phyloP scores from a whole-genome alignment of 2,888 invertebrate species.

The Drosophila vallismaia region DNA sequence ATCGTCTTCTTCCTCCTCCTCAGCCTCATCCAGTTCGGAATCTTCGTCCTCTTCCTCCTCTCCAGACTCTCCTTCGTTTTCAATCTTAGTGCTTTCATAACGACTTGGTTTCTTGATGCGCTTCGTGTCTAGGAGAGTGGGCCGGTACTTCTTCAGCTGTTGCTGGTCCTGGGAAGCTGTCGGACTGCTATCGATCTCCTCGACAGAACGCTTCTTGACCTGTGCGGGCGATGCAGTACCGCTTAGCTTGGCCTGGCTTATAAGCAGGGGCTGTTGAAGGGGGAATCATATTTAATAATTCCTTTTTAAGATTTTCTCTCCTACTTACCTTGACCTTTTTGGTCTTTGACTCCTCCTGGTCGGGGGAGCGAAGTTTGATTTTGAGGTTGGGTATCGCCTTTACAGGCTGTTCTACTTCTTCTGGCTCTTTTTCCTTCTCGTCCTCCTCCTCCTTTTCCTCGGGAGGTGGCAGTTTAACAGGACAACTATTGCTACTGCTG shows the following conservation, averaged over 20 bases:
- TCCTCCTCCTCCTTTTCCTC: constrained; percentile 84
- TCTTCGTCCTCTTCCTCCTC: constrained; percentile 72
- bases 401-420: constrained; percentile 61
- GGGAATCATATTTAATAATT: neutral
- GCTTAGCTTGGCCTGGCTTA: constrained; percentile 78
- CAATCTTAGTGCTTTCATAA: constrained; percentile 80
- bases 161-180: constrained; percentile 53
- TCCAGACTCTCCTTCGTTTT: constrained; percentile 68
- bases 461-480: constrained; percentile 68
- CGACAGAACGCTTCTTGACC: constrained; percentile 72
- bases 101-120: constrained; percentile 80
- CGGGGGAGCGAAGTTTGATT: constrained; percentile 76
- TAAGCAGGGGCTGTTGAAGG: constrained; percentile 74
- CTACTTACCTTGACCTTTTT: constrained; percentile 78
- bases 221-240: constrained; percentile 42
- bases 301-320: neutral
- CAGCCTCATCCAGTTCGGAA: constrained; percentile 65
- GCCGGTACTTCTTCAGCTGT: constrained; percentile 76
- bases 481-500: constrained; percentile 86
- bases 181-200: constrained; percentile 65
- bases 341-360: constrained; percentile 47
- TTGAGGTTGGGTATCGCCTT: constrained; percentile 83
- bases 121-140: constrained; percentile 80
- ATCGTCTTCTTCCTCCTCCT: constrained; percentile 73
- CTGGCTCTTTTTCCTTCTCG: constrained; percentile 84